These are phyloP conservation scores for Forbesichthys papilliferus DNA, from an alignment of 2,113 vertebrate species.

Conservation along the genomic window DNA sequence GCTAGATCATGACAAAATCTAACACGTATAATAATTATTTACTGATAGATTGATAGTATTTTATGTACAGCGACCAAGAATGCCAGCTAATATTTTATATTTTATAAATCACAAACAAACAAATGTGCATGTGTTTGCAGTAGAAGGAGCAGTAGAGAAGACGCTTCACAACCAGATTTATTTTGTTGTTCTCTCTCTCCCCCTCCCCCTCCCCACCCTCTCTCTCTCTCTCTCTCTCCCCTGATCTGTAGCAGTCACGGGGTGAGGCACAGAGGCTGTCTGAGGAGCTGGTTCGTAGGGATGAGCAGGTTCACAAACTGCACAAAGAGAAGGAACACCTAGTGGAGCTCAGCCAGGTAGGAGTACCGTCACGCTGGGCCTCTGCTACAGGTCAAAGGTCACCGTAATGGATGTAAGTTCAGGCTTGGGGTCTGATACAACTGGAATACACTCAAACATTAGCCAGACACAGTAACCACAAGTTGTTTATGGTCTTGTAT, in stretches of 20 bases:
- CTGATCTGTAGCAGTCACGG: constrained; percentile 47
- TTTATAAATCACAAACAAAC: background rate
- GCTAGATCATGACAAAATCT: background rate
- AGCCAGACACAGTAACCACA: background rate
- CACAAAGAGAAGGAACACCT: constrained; percentile 76
- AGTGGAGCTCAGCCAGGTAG: constrained; percentile 75
- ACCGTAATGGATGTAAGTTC: background rate
- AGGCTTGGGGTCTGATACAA: background rate
- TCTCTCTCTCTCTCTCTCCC: background rate
- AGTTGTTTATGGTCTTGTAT: background rate
- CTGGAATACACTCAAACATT: background rate
- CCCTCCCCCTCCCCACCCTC: background rate
- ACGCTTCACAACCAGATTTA: no score
- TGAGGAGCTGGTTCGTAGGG: constrained; percentile 65
- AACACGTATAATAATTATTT: background rate
- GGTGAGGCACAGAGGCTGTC: constrained; percentile 62
- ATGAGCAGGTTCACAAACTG: constrained; percentile 62
- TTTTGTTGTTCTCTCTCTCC: background rate
- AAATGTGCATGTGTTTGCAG: background rate
- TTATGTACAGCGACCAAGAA: background rate
- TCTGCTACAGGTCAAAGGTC: background rate
- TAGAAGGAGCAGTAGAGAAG: no score
- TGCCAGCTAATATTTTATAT: background rate
- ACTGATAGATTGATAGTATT: background rate
- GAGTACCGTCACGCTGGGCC: background rate